A percentile compares a stretch with the other conserved stretches of the same genome.
phyloP scores from a whole-genome alignment of 2,797 vertebrate species.

The Hippocampus kuda region DNA sequence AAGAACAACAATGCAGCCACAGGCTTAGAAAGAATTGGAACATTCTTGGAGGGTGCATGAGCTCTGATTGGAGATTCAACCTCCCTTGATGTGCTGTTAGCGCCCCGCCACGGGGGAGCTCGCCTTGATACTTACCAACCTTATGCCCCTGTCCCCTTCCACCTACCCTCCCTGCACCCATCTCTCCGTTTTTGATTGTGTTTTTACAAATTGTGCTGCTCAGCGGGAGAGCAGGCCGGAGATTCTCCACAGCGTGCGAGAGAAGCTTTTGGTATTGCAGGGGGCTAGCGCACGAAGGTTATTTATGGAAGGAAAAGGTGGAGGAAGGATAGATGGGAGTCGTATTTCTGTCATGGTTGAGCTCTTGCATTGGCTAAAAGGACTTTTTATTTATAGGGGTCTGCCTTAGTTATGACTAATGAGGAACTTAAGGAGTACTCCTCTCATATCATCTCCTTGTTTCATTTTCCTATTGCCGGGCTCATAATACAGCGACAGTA shows the following conservation, averaged over 20 bases:
- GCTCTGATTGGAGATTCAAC: slow-evolving; percentile 43
- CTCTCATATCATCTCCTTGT: neutral
- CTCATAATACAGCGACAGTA: neutral
- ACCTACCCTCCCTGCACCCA: slow-evolving; percentile 24
- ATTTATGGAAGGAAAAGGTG: slow-evolving; percentile 31
- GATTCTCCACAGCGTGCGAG: slow-evolving; percentile 35
- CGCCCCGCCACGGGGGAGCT: slow-evolving; percentile 47
- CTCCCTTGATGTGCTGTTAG: slow-evolving; percentile 51
- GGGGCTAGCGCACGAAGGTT: slow-evolving; percentile 40
- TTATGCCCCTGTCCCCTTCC: slow-evolving; percentile 4
- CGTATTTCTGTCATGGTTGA: neutral
- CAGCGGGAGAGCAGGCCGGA: slow-evolving; percentile 39
- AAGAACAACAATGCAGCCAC: neutral
- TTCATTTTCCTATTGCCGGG: neutral
- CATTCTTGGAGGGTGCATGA: slow-evolving; percentile 1
- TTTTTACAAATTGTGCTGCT: slow-evolving; percentile 51
- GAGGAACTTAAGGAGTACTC: neutral
- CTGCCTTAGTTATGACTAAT: neutral
- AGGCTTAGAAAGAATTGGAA: neutral
- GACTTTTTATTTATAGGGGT: slow-evolving; percentile 3
- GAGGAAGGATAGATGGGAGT: slow-evolving; percentile 7
- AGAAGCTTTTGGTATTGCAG: slow-evolving; percentile 1
- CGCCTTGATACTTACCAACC: slow-evolving; percentile 31
- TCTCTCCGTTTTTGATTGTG: slow-evolving; percentile 58
- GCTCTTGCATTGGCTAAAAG: neutral